These are phyloP conservation scores for Phortica okadai DNA, from an alignment of 2,888 invertebrate genomes.

Conservation along the genomic window DNA sequence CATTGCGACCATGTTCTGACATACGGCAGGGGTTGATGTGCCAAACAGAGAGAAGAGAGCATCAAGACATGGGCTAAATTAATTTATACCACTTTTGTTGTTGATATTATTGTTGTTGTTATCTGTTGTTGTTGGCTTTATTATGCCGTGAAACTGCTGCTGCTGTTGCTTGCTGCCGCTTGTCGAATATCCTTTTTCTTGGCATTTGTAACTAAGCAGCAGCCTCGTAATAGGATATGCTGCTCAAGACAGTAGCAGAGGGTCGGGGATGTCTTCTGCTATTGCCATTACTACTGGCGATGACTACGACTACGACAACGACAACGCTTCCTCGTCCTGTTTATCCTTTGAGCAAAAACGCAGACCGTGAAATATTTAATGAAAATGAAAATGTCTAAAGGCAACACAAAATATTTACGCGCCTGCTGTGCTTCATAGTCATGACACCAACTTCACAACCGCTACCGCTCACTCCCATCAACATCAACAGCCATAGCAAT, in stretches of 20 bases:
- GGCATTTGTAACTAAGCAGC: not conserved
- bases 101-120: conserved; percentile 44
- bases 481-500: conserved; percentile 1
- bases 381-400: conserved; percentile 69
- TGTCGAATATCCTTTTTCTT: conserved; percentile 28
- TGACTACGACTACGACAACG: not conserved
- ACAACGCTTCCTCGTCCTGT: not conserved
- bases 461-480: not conserved
- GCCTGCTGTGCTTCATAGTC: conserved; percentile 32
- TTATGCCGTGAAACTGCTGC: not conserved
- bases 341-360: conserved; percentile 11
- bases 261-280: not conserved
- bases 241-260: conserved; percentile 14
- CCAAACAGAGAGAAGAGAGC: not conserved
- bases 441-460: not conserved
- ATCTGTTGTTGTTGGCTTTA: conserved; percentile 4
- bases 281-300: not conserved
- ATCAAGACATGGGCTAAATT: conserved; percentile 67
- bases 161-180: conserved; percentile 35
- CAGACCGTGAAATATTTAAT: conserved; percentile 59
- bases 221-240: conserved; percentile 20
- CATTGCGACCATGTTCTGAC: conserved; percentile 54
- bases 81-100: conserved; percentile 72
- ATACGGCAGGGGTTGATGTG: too few species aligned
- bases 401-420: conserved; percentile 47